Evolutionary conservation across 2,113 vertebrate species (phyloP), one percentile per base, ranked within the genome.

Genomic region (Isurus oxyrinchus): DNA sequence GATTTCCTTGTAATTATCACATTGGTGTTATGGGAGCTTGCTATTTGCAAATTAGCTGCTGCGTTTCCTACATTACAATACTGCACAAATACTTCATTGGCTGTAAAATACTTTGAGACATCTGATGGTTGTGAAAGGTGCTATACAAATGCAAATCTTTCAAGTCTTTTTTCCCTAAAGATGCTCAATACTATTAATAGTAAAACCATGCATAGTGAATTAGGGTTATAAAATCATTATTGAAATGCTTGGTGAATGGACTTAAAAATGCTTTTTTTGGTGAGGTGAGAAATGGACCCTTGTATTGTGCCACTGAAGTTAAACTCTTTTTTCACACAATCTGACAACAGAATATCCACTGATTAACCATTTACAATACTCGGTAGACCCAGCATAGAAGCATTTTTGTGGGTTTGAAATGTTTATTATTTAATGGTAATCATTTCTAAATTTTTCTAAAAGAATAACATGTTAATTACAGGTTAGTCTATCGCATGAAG

Each of bases 401-500:
- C 5, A 8, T n/a, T 44, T 94, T 66, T 94, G 40, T 84, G 59
- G 87, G 35, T 86, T 96, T 31, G 53, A 35, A 81, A 86, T 86
- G 35, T 96, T 81, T 96, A 84, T 69, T 49, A 61, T 96, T 96
- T 44, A 25, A 10, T 35, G 19, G 35, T 14, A 63, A 49, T 35
- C 16, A 95, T 35, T 55, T 25, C 40, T 40, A 72, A 0, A 40
- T 94, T 63, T 63, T 61, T 31, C 57, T 93, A 61, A 63, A 90
- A 93, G 35, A 61, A 61, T 57, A 59, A 91, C 27, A 19, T 94
- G 35, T 94, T 95, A 27, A 11, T 40, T 69, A 44, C 97, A 98
- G 98, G 98, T 98, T 96, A 97, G 96, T 96, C 97, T 98, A 81
- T 98, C 97, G 0, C 97, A 97, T 0, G 98, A 98, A 91, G 98